phyloP scores from a whole-genome alignment of 2,113 vertebrate genomes.

The Petaurus breviceps region DNA sequence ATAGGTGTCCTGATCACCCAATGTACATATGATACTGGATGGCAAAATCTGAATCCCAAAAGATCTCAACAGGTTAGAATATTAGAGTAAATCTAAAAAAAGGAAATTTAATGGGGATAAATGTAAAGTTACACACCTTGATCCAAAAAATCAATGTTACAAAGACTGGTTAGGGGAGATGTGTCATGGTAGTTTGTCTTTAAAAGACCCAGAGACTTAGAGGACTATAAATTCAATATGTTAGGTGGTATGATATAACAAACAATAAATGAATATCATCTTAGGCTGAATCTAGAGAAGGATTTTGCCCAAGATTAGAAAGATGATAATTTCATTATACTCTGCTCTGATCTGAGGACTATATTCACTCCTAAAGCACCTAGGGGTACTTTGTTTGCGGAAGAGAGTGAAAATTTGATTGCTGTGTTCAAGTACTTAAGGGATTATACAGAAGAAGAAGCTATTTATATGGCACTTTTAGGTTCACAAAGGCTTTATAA shows the following conservation, averaged over 20 bases:
- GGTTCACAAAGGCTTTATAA: too few relatives aligned
- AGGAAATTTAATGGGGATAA: not conserved
- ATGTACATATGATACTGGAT: not conserved
- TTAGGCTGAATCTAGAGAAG: not conserved
- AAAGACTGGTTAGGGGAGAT: not conserved
- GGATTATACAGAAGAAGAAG: not conserved
- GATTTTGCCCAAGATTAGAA: not conserved
- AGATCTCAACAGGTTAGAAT: not conserved
- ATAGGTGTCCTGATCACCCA: not conserved
- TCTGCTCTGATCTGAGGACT: not conserved
- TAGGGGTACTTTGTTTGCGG: not conserved
- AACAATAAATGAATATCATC: not conserved
- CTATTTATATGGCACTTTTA: not conserved
- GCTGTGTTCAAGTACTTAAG: not conserved
- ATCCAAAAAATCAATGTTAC: not conserved
- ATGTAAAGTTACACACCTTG: not conserved
- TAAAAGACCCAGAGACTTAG: not conserved
- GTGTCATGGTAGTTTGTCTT: not conserved
- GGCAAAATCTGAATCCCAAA: not conserved
- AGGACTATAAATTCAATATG: not conserved
- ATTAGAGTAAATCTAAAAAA: not conserved
- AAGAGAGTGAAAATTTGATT: not conserved
- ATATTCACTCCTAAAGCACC: not conserved
- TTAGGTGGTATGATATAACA: not conserved
- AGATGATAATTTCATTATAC: not conserved